Conservation (phyloP, 2,888 invertebrate genomes). For the Protonemura montana region DNA sequence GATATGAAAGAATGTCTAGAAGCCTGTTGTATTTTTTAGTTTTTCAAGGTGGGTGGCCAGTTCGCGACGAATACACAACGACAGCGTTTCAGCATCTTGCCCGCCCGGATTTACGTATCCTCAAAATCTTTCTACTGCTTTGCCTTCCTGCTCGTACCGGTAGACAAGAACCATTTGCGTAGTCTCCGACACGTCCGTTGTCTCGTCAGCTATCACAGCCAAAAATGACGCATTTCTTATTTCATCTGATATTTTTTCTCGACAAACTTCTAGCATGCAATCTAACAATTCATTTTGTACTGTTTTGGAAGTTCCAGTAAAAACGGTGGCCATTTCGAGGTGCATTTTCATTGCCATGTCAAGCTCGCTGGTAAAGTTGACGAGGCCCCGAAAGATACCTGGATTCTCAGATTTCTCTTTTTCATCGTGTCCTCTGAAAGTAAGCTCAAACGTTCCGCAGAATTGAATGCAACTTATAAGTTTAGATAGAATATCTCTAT, state of each 20-base stretch:
- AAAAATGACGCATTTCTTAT: constrained; percentile 48
- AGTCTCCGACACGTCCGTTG: constrained; percentile 49
- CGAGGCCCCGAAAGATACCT: constrained; percentile 13
- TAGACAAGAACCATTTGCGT: constrained; percentile 49
- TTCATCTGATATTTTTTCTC: constrained; percentile 35
- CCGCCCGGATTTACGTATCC: constrained; percentile 44
- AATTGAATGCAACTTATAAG: no score
- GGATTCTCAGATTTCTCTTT: constrained; percentile 20
- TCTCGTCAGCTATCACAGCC: constrained; percentile 50
- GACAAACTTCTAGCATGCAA: no score
- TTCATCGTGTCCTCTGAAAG: constrained; percentile 27
- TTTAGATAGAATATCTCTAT: no score
- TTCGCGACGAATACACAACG: constrained; percentile 46
- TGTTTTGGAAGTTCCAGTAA: no score
- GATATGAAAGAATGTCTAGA: no score
- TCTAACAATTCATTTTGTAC: no score
- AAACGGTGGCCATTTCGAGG: background rate
- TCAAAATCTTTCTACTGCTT: constrained; percentile 50
- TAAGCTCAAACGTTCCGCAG: no score
- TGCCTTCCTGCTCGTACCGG: constrained; percentile 48
- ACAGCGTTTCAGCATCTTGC: constrained; percentile 46
- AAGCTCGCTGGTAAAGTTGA: constrained; percentile 8
- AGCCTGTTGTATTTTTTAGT: no score
- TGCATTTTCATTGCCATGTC: constrained; percentile 21
- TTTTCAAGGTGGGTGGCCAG: constrained; percentile 46